Conservation (phyloP, 2,797 vertebrate species). For the Chrosomus eos region DNA sequence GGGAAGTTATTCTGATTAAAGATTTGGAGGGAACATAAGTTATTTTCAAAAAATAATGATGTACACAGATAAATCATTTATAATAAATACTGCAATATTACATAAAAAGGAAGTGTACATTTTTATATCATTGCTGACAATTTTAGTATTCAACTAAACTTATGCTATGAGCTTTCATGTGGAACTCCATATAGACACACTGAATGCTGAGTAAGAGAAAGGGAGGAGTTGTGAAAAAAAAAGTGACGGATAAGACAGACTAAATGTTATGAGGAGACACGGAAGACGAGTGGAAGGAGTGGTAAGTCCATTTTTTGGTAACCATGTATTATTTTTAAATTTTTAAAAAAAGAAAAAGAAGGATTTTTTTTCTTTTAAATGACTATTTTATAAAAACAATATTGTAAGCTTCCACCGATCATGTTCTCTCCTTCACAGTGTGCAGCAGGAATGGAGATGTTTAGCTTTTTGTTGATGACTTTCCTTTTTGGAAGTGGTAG, state of each 20-base stretch:
- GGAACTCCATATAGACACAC: background rate
- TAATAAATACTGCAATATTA: background rate
- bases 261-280: background rate
- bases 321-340: background rate
- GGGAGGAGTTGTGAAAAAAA: background rate
- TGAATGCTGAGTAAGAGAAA: background rate
- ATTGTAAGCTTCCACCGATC: background rate
- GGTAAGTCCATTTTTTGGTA: background rate
- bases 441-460: background rate
- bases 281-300: background rate
- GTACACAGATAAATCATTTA: background rate
- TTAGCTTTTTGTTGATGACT: conserved; percentile 32
- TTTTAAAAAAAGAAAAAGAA: background rate
- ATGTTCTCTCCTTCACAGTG: background rate
- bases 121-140: background rate
- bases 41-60: background rate
- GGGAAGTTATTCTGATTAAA: too few species aligned
- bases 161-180: background rate
- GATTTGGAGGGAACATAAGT: background rate
- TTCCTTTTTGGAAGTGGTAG: conserved; percentile 40
- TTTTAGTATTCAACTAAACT: background rate
- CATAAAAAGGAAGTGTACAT: background rate
- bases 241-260: background rate
- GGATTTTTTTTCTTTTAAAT: background rate
- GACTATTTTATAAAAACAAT: background rate